phyloP scores from a whole-genome alignment of 1,140 invertebrate genomes.

The Drosophila pruinosa region DNA sequence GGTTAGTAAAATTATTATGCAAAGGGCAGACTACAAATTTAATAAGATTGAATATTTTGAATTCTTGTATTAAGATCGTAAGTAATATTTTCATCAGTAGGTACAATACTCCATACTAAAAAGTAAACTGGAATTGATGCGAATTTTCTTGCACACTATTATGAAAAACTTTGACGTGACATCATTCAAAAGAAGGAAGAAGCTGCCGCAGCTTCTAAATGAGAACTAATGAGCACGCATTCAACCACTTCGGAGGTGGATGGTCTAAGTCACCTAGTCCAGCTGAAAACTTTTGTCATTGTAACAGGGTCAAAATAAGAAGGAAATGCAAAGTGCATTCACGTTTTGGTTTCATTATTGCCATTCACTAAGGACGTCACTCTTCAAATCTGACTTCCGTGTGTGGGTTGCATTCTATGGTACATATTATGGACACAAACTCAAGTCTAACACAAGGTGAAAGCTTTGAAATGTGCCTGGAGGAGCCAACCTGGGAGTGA shows the following conservation, averaged over 20 bases:
- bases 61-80: no score
- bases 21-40: no score
- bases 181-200: conserved; percentile 27
- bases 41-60: no score
- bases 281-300: conserved; percentile 1
- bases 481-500: conserved; percentile 30
- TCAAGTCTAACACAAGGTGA: conserved; percentile 44
- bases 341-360: conserved; percentile 80
- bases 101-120: no score
- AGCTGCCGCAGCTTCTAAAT: conserved; percentile 47
- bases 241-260: conserved; percentile 5
- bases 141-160: neutral
- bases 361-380: conserved; percentile 45
- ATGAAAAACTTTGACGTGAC: conserved; percentile 8
- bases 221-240: conserved; percentile 61
- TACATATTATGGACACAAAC: conserved; percentile 30
- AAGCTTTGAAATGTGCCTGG: conserved; percentile 53
- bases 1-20: no score
- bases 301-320: conserved; percentile 71
- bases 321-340: conserved; percentile 81
- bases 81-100: no score
- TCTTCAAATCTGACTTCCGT: conserved; percentile 58
- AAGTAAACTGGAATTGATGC: neutral
- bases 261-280: neutral
- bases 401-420: conserved; percentile 29